A percentile compares a stretch with the other conserved stretches of the same genome.
These are phyloP conservation scores for Ochotona curzoniae DNA, from an alignment of 2,113 vertebrate genomes.

Conservation along the genomic window DNA sequence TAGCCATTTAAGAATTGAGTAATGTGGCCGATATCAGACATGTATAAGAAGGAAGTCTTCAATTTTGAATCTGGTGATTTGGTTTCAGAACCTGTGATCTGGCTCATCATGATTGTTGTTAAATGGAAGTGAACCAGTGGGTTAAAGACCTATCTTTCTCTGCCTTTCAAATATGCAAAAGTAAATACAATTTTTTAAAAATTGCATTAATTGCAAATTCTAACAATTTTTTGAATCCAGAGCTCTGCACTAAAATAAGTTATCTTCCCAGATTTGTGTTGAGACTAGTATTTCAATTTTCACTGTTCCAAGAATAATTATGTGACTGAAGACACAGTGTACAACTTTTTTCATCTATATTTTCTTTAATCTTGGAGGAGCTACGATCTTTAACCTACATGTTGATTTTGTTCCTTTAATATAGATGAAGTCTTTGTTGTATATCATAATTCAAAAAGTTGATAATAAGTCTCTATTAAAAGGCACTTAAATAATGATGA, in stretches of 20 bases:
- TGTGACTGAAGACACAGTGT: neutral
- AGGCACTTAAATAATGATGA: neutral
- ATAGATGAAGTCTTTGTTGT: neutral
- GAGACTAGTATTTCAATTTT: neutral
- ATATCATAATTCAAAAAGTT: neutral
- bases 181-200: neutral
- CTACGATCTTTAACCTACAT: neutral
- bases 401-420: neutral
- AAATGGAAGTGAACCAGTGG: neutral
- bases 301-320: neutral
- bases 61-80: neutral
- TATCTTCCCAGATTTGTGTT: neutral
- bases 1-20: neutral
- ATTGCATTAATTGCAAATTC: neutral
- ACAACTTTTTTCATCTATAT: neutral
- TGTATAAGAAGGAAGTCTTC: neutral
- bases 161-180: too few species aligned
- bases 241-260: neutral
- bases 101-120: neutral
- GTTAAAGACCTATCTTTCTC: too few species aligned
- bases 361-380: neutral
- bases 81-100: neutral
- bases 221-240: neutral
- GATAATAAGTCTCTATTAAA: neutral
- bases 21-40: neutral